Evolutionary conservation across 2,113 vertebrate genomes (phyloP), one percentile per base, ranked within the genome.

Genomic region (Microcebus tavaratra): DNA sequence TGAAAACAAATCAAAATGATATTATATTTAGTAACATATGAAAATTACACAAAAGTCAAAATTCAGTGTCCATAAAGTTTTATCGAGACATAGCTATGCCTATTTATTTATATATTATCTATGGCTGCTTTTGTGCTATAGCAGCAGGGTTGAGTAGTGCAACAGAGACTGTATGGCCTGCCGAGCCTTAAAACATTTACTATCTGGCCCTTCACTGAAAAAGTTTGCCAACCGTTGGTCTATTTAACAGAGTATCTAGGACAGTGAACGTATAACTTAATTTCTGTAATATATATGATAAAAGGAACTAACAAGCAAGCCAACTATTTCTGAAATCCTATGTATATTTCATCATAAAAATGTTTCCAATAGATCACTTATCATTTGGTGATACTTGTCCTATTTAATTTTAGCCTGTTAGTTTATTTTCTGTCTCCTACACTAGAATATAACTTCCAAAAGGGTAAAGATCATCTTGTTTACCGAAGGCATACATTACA

Each of bases 1-100:
- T 72, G 85, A 68, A 94, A 94, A 93, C 18, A 75, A 65, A 76
- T 82, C 70, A 86, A 75, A 90, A 36, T 86, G 87, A 87, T 50
- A 91, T 94, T 29, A 76, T 95, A 87, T 90, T 95, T 92, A 76
- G 20, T 67, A 72, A 72, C 48, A 76, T 36, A 81, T 59, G 31
- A 85, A 84, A 96, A 88, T 84, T 53, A 76, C 8, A 63, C 72
- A 76, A 75, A 88, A 91, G 79, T 89, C n/a, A 63, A 86, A 76
- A 31, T 39, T 96, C 70, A 72, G 10, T 14, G 36, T 73, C 45
- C 34, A 39, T 82, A 50, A 89, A 36, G 48, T 53, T 85, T 88
- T 55, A 76, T 83, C 15, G 36, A 72, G 61, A 61, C 3, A 11
- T 0, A 50, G 17, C 23, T 36, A 34, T 39, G 48, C 11, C 9